phyloP scores from a whole-genome alignment of 2,113 vertebrate species.

The Neolamprologus sp. region DNA sequence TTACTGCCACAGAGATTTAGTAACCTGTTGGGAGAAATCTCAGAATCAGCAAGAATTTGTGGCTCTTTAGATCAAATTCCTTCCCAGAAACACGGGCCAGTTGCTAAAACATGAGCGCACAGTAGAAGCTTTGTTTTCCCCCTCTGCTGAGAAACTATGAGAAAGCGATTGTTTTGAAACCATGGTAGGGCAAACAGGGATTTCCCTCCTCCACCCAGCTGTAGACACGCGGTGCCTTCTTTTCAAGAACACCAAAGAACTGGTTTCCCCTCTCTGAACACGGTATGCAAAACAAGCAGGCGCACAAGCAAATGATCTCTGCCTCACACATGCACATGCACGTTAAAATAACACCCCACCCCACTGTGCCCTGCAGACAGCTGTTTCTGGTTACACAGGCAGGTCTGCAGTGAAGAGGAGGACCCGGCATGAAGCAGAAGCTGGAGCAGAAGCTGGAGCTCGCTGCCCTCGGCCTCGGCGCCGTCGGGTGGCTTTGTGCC shows the following conservation, averaged over 20 bases:
- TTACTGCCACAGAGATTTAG: neutral
- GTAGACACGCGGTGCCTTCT: neutral
- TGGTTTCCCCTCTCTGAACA: constrained; percentile 20
- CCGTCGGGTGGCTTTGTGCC: constrained; percentile 64
- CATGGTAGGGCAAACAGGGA: constrained; percentile 57
- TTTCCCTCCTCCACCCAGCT: constrained; percentile 40
- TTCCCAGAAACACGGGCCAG: neutral
- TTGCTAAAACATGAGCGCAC: neutral
- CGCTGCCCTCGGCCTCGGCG: constrained; percentile 36
- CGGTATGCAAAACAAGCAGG: neutral
- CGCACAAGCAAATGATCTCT: neutral
- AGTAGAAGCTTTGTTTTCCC: constrained; percentile 44
- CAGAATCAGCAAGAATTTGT: neutral
- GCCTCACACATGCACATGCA: constrained; percentile 20
- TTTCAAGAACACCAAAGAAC: constrained; percentile 46
- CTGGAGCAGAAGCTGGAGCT: constrained; percentile 60
- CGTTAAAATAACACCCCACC: constrained; percentile 12
- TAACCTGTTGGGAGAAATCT: neutral
- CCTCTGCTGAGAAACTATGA: neutral
- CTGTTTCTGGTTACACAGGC: constrained; percentile 13
- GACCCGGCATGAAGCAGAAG: neutral
- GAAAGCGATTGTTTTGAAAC: constrained; percentile 61
- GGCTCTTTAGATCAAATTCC: neutral
- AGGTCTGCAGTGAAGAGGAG: neutral
- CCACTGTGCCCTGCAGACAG: neutral